Conservation (phyloP, 2,888 invertebrate species). For the Xanthia togata region DNA sequence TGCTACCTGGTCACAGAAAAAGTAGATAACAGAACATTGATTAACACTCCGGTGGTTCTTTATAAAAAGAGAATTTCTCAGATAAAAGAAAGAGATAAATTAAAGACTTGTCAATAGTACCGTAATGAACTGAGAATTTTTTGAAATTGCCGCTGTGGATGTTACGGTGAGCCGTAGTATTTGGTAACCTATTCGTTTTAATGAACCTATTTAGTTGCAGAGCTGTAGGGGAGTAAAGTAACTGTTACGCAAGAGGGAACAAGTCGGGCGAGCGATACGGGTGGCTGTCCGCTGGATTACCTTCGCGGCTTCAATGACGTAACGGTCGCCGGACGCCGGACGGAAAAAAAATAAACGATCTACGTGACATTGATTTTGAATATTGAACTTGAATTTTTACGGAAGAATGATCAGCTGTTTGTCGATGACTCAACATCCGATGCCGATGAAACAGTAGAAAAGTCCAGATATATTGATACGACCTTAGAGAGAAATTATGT, state of each 20-base stretch:
- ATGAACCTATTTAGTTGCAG: conserved; percentile 52
- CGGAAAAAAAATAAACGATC: conserved; percentile 68
- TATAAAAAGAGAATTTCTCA: conserved; percentile 41
- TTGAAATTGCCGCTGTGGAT: conserved; percentile 45
- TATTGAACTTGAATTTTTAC: conserved; percentile 74
- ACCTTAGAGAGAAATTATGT: conserved; percentile 46
- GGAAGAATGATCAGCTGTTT: conserved; percentile 65
- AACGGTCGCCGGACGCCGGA: conserved; percentile 74
- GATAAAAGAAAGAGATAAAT: conserved; percentile 60
- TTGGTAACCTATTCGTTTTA: conserved; percentile 54
- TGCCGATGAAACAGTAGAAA: conserved; percentile 30
- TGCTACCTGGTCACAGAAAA: conserved; percentile 60
- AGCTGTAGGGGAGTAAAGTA: conserved; percentile 66
- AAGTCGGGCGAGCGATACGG: conserved; percentile 80
- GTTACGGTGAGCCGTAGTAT: conserved; percentile 49
- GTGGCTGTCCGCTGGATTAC: conserved; percentile 73
- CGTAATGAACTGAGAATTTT: conserved; percentile 53
- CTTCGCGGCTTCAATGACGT: conserved; percentile 79
- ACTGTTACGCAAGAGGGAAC: conserved; percentile 81
- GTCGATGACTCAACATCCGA: conserved; percentile 47
- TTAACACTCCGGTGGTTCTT: conserved; percentile 54
- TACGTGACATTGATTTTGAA: conserved; percentile 81
- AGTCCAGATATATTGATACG: conserved; percentile 41
- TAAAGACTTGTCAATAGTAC: conserved; percentile 57
- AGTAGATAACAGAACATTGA: conserved; percentile 64